Evolutionary conservation across 2,113 vertebrate species (phyloP), one percentile per base, ranked within the genome.

Genomic region (Sylvicapra grimmia): DNA sequence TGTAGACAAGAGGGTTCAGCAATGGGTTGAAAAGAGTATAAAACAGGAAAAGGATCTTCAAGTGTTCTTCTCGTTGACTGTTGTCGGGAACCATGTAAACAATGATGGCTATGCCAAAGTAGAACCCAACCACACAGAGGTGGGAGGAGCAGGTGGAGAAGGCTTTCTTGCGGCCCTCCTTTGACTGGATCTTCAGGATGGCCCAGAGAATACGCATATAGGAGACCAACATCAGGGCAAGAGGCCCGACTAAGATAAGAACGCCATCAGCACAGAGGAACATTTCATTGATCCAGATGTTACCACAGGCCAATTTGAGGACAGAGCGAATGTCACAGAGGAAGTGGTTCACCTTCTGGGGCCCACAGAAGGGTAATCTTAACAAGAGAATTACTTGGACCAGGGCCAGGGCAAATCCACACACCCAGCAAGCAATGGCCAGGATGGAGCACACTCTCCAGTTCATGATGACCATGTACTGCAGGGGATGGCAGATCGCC

Each of bases 271-370:
- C 53, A 4, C 96, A 59, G 31, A 97, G 53, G 10, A 98, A 59
- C 0, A 83, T 59, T 59, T 97, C 68, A 3, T 97, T 95, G 79
- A 96, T 36, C 11, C 82, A 82, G 0, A 92, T 96, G 6, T 96
- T 90, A 68, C 56, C 97, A 92, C 97, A 98, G 31, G 98, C 93
- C 15, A 97, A 82, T 29, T 92, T 93, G 40, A 98, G 72, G 21
- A 98, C 25, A 8, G 97, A 90, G 2, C 95, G 40, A 3, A 98
- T 94, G 23, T 98, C 85, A 93, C 96, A 98, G 40, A 97, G 94
- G 51, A 98, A 79, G 25, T 97, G 88, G 53, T 97, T 97, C 13
- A 98, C 54, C 33, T 4, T 40, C 31, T 83, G 88, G 10, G 96
- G 29, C 0, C 93, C 97, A 85, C 97, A 98, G 58, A 97, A 97